These are phyloP conservation scores for Philaethria dido DNA, from an alignment of 2,888 invertebrate genomes.

Conservation along the genomic window DNA sequence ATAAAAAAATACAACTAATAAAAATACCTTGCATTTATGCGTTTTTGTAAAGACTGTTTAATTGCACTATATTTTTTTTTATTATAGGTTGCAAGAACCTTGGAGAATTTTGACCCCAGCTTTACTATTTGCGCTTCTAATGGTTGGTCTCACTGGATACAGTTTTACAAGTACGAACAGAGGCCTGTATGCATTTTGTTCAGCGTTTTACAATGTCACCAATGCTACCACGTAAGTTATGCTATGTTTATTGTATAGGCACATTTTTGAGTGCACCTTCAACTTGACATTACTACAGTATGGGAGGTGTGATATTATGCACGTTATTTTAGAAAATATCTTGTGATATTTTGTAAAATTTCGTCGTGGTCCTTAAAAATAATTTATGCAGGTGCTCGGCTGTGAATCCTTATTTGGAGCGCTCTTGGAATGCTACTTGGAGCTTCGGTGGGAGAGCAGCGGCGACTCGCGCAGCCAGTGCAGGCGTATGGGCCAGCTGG, in stretches of 20 bases:
- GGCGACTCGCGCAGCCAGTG: slow-evolving; percentile 65
- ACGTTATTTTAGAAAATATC: too few species aligned
- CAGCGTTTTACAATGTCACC: slow-evolving; percentile 63
- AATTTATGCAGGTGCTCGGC: slow-evolving; percentile 57
- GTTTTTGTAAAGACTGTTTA: too few species aligned
- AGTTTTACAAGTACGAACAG: slow-evolving; percentile 69
- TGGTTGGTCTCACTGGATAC: slow-evolving; percentile 71
- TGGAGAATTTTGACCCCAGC: slow-evolving; percentile 76
- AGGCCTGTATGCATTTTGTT: slow-evolving; percentile 71
- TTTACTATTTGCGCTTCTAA: slow-evolving; percentile 65
- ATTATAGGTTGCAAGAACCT: slow-evolving; percentile 63
- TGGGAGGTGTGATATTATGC: too few species aligned
- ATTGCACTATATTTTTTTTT: too few species aligned
- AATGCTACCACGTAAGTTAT: slow-evolving; percentile 69
- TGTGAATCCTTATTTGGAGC: slow-evolving; percentile 60
- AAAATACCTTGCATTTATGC: too few species aligned
- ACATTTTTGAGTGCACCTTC: too few species aligned
- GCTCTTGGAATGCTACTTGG: slow-evolving; percentile 59
- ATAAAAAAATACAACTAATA: too few species aligned
- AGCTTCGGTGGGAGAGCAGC: slow-evolving; percentile 59
- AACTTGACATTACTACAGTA: too few species aligned
- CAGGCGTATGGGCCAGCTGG: slow-evolving; percentile 71
- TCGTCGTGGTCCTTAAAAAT: neutral
- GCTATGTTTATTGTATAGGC: neutral
- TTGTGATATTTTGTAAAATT: too few species aligned